Evolutionary conservation across 1,140 invertebrate genomes (phyloP).

Genomic region (Drosophila nannoptera): DNA sequence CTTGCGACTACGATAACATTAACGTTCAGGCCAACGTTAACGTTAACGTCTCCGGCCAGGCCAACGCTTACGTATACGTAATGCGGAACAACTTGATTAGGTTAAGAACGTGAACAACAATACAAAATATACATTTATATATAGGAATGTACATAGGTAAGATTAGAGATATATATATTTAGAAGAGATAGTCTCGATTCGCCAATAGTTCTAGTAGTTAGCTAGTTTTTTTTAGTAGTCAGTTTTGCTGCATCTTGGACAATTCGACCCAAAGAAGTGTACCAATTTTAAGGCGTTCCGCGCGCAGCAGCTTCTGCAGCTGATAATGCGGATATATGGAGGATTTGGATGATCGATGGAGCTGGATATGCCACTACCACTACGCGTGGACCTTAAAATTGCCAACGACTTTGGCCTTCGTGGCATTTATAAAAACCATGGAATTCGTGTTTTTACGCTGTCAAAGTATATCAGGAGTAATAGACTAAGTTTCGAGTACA

Average conservation of each 20-base stretch:
- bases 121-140: slow-evolving; percentile 58
- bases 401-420: slow-evolving; percentile 65
- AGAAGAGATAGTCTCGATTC: slow-evolving; percentile 16
- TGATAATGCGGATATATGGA: slow-evolving; percentile 28
- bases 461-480: slow-evolving; percentile 79
- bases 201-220: neutral
- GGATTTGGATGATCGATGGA: neutral
- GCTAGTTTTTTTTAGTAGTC: slow-evolving; percentile 5
- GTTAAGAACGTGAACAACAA: slow-evolving; percentile 66
- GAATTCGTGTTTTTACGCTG: slow-evolving; percentile 64
- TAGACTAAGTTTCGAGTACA: slow-evolving; percentile 79
- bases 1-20: slow-evolving; percentile 16
- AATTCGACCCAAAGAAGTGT: slow-evolving; percentile 63
- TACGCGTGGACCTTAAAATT: slow-evolving; percentile 72
- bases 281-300: slow-evolving; percentile 71
- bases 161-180: slow-evolving; percentile 26
- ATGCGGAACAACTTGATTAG: slow-evolving; percentile 61
- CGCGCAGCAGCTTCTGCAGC: no score
- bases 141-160: slow-evolving; percentile 16
- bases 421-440: slow-evolving; percentile 54
- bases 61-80: slow-evolving; percentile 4
- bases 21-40: slow-evolving; percentile 47
- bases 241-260: slow-evolving; percentile 46
- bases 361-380: slow-evolving; percentile 23
- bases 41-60: slow-evolving; percentile 43